Evolutionary conservation across 2,113 vertebrate genomes (phyloP).

Genomic region (Bujurquina vittata): DNA sequence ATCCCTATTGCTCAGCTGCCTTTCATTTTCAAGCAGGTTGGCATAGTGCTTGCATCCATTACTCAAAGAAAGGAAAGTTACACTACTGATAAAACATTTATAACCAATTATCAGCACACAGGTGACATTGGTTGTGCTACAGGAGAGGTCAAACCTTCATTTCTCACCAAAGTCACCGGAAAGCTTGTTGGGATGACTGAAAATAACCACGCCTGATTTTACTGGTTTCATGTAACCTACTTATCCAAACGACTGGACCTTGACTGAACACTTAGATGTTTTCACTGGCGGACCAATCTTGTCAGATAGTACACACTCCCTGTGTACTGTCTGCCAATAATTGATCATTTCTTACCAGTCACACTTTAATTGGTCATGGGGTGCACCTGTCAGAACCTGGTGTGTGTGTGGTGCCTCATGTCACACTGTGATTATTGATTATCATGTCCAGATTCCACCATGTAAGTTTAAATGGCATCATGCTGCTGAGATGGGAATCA

Average conservation of each 20-base stretch:
- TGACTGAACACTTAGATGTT: conserved; percentile 1
- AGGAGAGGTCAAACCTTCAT: neutral
- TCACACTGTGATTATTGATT: conserved; percentile 66
- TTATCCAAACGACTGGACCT: conserved; percentile 3
- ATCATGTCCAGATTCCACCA: conserved; percentile 52
- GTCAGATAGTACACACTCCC: neutral
- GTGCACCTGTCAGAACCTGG: conserved; percentile 57
- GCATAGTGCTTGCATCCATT: conserved; percentile 40
- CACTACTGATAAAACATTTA: conserved; percentile 46
- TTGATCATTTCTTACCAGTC: conserved; percentile 38
- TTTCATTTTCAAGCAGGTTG: conserved; percentile 48
- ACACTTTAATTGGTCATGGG: conserved; percentile 51
- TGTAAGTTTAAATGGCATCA: conserved; percentile 34
- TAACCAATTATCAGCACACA: conserved; percentile 17
- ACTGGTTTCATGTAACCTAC: conserved; percentile 8
- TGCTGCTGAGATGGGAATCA: conserved; percentile 26
- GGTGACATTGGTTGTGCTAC: conserved; percentile 18
- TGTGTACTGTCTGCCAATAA: conserved; percentile 44
- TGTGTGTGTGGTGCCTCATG: conserved; percentile 25
- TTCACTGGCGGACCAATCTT: conserved; percentile 10
- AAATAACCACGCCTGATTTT: neutral
- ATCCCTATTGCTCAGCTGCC: conserved; percentile 37
- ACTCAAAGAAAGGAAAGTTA: conserved; percentile 40
- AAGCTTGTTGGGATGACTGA: conserved; percentile 23
- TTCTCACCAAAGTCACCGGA: conserved; percentile 20